Conservation (phyloP, 2,888 invertebrate genomes). For the Panopea generosa region DNA sequence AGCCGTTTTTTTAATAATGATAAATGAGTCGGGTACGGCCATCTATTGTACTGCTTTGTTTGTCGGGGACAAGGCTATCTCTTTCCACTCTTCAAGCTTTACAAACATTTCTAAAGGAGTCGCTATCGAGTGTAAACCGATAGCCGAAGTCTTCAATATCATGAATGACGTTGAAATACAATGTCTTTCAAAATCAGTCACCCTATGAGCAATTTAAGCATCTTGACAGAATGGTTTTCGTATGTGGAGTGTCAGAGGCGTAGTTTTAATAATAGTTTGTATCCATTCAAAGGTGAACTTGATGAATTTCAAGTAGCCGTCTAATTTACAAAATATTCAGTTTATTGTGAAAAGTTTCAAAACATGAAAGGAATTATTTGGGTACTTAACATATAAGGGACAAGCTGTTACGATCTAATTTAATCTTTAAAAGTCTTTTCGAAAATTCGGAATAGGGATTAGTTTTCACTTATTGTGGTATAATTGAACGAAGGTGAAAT, state of each 20-base stretch:
- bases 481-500: constrained; percentile 46
- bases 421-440: constrained; percentile 34
- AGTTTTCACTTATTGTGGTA: constrained; percentile 40
- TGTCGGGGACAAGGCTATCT: not conserved
- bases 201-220: constrained; percentile 36
- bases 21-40: not conserved
- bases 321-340: constrained; percentile 59
- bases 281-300: constrained; percentile 32
- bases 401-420: constrained; percentile 55
- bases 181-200: constrained; percentile 34
- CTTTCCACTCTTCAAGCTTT: not conserved
- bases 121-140: constrained; percentile 26
- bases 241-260: constrained; percentile 32
- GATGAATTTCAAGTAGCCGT: constrained; percentile 37
- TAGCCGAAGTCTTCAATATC: constrained; percentile 28
- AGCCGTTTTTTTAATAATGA: no score
- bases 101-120: constrained; percentile 8
- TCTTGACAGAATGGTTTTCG: constrained; percentile 20
- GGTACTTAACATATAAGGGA: constrained; percentile 49
- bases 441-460: constrained; percentile 23
- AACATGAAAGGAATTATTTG: constrained; percentile 58
- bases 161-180: constrained; percentile 22
- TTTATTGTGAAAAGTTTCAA: constrained; percentile 50
- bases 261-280: constrained; percentile 40
- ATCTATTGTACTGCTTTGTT: constrained; percentile 1